Conservation (phyloP, 1,140 invertebrate genomes). For the Nautilus pompilius region DNA sequence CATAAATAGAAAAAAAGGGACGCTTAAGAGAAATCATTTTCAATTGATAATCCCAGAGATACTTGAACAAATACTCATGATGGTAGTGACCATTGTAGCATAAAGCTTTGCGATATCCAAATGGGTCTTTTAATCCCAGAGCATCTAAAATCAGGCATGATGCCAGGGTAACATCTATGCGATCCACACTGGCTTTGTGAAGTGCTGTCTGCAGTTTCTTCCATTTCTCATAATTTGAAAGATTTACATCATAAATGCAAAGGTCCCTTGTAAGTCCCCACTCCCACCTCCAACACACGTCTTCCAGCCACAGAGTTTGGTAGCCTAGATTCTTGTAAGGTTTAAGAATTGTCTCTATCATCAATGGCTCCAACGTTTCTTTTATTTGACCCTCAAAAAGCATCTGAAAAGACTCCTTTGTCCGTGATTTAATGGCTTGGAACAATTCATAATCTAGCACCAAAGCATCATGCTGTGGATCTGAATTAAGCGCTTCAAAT, state of each 20-base stretch:
- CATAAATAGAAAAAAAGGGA: constrained; percentile 36
- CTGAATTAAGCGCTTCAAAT: constrained; percentile 12
- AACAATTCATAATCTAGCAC: constrained; percentile 47
- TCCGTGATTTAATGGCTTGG: constrained; percentile 45
- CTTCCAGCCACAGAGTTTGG: constrained; percentile 47
- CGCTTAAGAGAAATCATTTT: constrained; percentile 2
- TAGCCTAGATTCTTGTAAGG: constrained; percentile 34
- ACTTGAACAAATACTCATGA: constrained; percentile 48
- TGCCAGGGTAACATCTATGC: constrained; percentile 31
- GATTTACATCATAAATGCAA: constrained; percentile 30
- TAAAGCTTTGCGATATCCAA: constrained; percentile 40
- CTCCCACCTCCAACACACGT: constrained; percentile 50
- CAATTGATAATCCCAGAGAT: constrained; percentile 36
- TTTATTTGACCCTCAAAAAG: constrained; percentile 34
- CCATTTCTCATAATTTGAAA: constrained; percentile 22
- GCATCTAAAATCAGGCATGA: constrained; percentile 41
- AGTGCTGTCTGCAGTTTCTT: constrained; percentile 19
- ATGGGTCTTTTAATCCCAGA: constrained; percentile 42
- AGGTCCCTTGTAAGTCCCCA: constrained; percentile 51
- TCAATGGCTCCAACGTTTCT: constrained; percentile 32
- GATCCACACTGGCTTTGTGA: constrained; percentile 23
- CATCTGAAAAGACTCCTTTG: constrained; percentile 43
- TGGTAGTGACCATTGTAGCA: constrained; percentile 48
- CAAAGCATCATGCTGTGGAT: neutral
- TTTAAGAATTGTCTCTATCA: constrained; percentile 26